Evolutionary conservation across 2,113 vertebrate genomes (phyloP).

Genomic region (Enhydra lutris): DNA sequence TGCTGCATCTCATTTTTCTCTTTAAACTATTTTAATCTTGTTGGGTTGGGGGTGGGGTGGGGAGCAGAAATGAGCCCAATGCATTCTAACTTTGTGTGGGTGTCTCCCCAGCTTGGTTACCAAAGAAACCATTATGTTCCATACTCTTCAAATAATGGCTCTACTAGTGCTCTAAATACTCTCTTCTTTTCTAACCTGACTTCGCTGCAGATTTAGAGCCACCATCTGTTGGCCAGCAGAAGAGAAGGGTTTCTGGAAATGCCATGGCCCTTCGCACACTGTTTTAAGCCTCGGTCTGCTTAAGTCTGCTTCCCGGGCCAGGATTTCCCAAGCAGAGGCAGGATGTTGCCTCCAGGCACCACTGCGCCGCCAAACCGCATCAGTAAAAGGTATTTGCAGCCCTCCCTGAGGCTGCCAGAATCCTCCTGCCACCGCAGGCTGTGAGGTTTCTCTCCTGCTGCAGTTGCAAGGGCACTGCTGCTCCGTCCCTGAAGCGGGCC

Average conservation of each 20-base stretch:
- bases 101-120: constrained; percentile 81
- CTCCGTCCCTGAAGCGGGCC: background rate
- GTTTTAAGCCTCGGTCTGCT: constrained; percentile 43
- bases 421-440: constrained; percentile 68
- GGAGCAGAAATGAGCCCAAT: constrained; percentile 80
- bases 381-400: constrained; percentile 75
- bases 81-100: constrained; percentile 83
- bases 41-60: constrained; percentile 60
- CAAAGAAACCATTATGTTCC: constrained; percentile 85
- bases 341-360: constrained; percentile 65
- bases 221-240: constrained; percentile 81
- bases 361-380: constrained; percentile 67
- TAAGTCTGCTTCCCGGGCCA: constrained; percentile 63
- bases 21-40: constrained; percentile 79
- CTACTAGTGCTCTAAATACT: constrained; percentile 81
- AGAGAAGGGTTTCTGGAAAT: constrained; percentile 69
- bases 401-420: constrained; percentile 71
- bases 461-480: constrained; percentile 6
- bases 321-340: constrained; percentile 61
- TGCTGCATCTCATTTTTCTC: constrained; percentile 67
- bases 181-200: constrained; percentile 70
- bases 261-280: constrained; percentile 69
- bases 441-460: constrained; percentile 8
- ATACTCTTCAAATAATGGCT: constrained; percentile 80
- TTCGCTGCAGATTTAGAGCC: constrained; percentile 81